phyloP scores from a whole-genome alignment of 2,797 vertebrate species.

The Uromys caudimaculatus region DNA sequence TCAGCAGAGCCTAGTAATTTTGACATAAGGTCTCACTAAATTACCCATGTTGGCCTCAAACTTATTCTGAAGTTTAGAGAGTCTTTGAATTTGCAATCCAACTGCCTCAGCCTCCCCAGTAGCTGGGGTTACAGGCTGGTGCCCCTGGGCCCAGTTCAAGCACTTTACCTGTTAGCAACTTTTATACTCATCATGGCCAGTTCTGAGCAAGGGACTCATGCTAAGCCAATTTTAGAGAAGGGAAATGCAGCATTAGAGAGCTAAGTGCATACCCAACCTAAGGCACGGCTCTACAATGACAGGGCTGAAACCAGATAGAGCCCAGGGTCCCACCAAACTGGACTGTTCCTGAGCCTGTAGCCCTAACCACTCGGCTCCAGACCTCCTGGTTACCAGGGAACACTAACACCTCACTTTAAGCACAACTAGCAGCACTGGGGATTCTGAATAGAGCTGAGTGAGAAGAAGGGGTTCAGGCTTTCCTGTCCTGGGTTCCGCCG shows the following conservation, averaged over 20 bases:
- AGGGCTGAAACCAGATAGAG: not conserved
- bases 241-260: conserved; percentile 11
- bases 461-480: not conserved
- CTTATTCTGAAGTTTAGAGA: not conserved
- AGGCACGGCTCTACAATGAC: not conserved
- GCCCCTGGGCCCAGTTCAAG: not conserved
- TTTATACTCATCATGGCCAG: not conserved
- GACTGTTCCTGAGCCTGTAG: not conserved
- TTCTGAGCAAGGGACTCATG: not conserved
- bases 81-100: not conserved
- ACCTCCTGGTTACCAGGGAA: not conserved
- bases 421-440: not conserved
- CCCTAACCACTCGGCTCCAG: not conserved
- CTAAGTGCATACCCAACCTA: not conserved
- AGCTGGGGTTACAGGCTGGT: not conserved
- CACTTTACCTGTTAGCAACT: not conserved
- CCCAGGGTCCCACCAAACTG: not conserved
- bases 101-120: not conserved
- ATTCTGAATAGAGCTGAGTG: not conserved
- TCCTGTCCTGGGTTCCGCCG: not conserved
- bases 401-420: not conserved
- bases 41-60: not conserved
- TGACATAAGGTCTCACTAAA: not conserved
- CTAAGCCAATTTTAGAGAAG: not conserved
- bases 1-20: not conserved